These are phyloP conservation scores for Cervus canadensis DNA, from an alignment of 2,113 vertebrate genomes.

Conservation along the genomic window DNA sequence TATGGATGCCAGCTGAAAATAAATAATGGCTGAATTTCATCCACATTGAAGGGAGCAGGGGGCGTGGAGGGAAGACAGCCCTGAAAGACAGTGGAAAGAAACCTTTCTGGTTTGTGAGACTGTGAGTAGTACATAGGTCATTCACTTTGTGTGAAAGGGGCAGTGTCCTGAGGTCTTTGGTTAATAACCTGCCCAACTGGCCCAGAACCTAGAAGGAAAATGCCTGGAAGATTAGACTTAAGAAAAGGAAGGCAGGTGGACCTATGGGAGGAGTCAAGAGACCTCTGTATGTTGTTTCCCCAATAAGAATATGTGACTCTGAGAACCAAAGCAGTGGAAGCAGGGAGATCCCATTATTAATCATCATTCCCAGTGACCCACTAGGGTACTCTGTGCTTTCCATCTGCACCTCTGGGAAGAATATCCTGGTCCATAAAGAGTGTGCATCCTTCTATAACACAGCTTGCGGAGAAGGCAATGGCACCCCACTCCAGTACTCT, in stretches of 20 bases:
- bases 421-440: neutral
- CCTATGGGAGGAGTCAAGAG: neutral
- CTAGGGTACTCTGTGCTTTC: neutral
- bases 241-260: neutral
- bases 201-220: neutral
- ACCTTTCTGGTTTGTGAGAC: neutral
- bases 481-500: too few relatives aligned
- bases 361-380: neutral
- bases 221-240: neutral
- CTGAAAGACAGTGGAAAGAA: neutral
- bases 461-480: neutral
- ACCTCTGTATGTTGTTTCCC: neutral
- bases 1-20: neutral
- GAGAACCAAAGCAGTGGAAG: neutral
- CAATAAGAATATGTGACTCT: neutral
- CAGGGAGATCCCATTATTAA: neutral
- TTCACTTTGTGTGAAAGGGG: neutral
- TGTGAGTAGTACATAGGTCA: neutral
- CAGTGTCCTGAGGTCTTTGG: neutral
- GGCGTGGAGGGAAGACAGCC: neutral
- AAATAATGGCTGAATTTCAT: neutral
- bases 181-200: neutral
- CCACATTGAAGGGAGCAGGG: neutral
- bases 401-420: neutral
- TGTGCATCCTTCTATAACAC: neutral